Base-by-base conservation (phyloP, 2,113 vertebrate species). In the Pachyramphus minor region DNA sequence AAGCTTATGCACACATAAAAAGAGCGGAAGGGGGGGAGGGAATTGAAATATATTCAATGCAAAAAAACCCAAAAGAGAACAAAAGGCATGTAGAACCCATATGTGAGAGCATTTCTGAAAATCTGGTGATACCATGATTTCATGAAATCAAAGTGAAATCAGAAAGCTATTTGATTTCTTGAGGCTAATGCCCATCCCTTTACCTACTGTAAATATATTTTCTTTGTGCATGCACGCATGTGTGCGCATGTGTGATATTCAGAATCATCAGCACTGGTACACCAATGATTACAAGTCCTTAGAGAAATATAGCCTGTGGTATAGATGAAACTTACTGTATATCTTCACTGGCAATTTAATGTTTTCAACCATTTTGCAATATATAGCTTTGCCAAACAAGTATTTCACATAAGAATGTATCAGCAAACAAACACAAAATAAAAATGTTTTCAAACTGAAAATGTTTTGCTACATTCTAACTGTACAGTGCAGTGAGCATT, bases 191-290 rank as follows among this genome's bases (percentile, higher is more conserved):
- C 5, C 56, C 30, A 39, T 55, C 31, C 59, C 62, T 55, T 42
- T 42, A 39, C 16, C 41, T 90, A 60, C 14, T 55, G 11, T 45
- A 93, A 92, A 82, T 12, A 9, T 18, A 58, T 20, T 58, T 93
- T 20, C 45, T 77, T 81, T n/a, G 42, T 60, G 47, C 2, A 4
- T 6, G 14, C 18, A 28, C 0, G 0, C 11, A 11, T 31, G 30
- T 30, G n/a, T 7, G 11, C 1, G 2, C 68, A 53, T 4, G 37
- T 68, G n/a, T n/a, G 78, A 59, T 22, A 25, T 19, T 55, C 42
- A 87, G 33, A 94, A 42, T 55, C 35, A 89, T 27, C n/a, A 73
- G 21, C 10, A 33, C 14, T 6, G 50, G 15, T 12, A 90, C 23
- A 53, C 22, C 55, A 62, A 37, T 11, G 37, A 56, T 39, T 53